Evolutionary conservation across 2,888 invertebrate genomes (phyloP), one percentile per base, ranked within the genome.

Genomic region (Zeuzera pyrina): DNA sequence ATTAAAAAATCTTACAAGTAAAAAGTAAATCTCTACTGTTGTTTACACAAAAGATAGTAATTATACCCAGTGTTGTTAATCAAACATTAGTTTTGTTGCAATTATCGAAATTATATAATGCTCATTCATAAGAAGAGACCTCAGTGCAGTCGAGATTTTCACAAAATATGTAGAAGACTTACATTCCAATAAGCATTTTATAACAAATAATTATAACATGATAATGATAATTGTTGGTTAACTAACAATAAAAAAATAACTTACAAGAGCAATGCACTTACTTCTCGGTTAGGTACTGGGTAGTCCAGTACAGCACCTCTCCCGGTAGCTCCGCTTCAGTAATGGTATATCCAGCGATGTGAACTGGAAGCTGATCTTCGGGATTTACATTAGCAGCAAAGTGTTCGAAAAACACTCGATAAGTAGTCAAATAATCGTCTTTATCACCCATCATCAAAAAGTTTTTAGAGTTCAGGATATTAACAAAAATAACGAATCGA

Each of bases 231-330:
- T n/a, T n/a, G n/a, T n/a, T n/a, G n/a, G n/a, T 8, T 5, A 19
- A 19, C 5, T 19, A 19, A 19, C 19, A 19, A 19, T 19, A 6
- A 19, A 6, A 19, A 19, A n/a, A n/a, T n/a, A n/a, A 19, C 19
- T 19, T 19, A 19, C 8, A 19, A 19, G 5, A 19, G 5, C 5
- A 15, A 7, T 15, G 14, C 36, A 86, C 89, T 89, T 79, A 92
- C 93, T 89, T 90, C 70, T 89, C 88, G 47, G 87, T 87, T 53
- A 93, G 84, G 76, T 92, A 92, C 64, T 91, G 91, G 34, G 90
- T 86, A 30, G 87, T 88, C 89, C 91, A 91, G 68, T 90, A 89
- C 36, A 91, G 85, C 41, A 92, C 87, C 64, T 91, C 91, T 28
- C 92, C 92, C 47, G 87, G 81, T 36, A 92, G 76, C 76, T 93